phyloP scores from a whole-genome alignment of 2,113 vertebrate genomes.

The Stegastes partitus region DNA sequence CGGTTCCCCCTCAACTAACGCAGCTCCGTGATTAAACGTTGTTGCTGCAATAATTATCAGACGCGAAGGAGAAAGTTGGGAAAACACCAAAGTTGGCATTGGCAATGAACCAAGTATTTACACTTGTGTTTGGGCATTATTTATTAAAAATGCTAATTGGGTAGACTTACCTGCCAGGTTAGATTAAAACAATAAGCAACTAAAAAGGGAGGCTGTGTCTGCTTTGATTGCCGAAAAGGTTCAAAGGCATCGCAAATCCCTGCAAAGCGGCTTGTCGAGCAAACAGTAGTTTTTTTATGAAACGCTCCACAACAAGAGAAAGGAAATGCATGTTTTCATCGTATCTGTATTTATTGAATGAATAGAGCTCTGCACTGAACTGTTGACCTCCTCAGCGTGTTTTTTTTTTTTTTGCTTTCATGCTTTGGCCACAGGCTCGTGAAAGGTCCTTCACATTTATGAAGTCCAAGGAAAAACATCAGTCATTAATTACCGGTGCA shows the following conservation, averaged over 20 bases:
- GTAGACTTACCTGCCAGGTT: slow-evolving; percentile 25
- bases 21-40: neutral
- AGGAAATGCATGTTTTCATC: slow-evolving; percentile 7
- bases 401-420: slow-evolving; percentile 6
- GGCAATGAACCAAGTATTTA: neutral
- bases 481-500: neutral
- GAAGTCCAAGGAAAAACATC: neutral
- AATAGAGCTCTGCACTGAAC: neutral
- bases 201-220: slow-evolving; percentile 8
- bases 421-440: neutral
- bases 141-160: slow-evolving; percentile 29
- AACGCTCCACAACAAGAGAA: neutral
- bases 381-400: slow-evolving; percentile 10
- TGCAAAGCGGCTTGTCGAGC: slow-evolving; percentile 17
- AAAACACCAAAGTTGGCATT: neutral
- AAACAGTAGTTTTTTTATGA: slow-evolving; percentile 21
- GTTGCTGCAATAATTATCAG: neutral
- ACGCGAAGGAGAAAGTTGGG: neutral
- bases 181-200: slow-evolving; percentile 28
- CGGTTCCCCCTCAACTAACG: neutral
- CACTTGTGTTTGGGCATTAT: neutral
- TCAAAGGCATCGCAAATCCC: slow-evolving; percentile 41
- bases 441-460: neutral
- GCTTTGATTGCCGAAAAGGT: slow-evolving; percentile 41
- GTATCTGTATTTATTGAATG: neutral